Percentiles rank a stretch among this genome's conserved stretches.
Evolutionary conservation across 2,113 vertebrate species (phyloP).

Genomic region (Cariama cristata): DNA sequence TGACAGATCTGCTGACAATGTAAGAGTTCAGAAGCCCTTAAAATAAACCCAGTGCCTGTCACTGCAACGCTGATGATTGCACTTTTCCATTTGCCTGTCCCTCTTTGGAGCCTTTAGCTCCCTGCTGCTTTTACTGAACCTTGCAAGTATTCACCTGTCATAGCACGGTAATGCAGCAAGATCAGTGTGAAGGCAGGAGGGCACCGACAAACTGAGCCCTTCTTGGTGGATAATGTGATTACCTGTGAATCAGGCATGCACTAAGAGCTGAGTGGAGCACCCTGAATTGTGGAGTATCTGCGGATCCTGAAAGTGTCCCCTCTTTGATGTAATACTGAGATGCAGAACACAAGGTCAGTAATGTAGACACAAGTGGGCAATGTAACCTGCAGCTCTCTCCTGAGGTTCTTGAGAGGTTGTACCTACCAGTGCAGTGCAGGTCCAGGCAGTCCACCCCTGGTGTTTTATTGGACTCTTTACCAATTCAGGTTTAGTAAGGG

Average conservation of each 20-base stretch:
- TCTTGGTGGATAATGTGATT: not conserved
- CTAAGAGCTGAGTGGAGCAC: not conserved
- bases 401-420: not conserved
- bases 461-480: not conserved
- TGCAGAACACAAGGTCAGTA: not conserved
- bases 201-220: not conserved
- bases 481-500: not conserved
- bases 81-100: not conserved
- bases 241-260: not conserved
- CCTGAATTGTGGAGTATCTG: not conserved
- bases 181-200: not conserved
- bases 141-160: not conserved
- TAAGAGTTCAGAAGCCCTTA: conserved; percentile 18
- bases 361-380: not conserved
- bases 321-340: not conserved
- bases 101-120: not conserved
- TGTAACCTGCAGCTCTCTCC: not conserved
- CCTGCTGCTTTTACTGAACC: not conserved
- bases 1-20: conserved; percentile 27
- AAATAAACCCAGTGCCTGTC: not conserved
- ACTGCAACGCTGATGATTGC: not conserved
- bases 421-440: not conserved
- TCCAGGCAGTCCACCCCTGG: not conserved
- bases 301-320: not conserved
- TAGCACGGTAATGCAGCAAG: not conserved